A percentile compares a stretch with the other conserved stretches of the same genome.
phyloP scores from a whole-genome alignment of 2,888 invertebrate genomes.

The Metellina segmentata region DNA sequence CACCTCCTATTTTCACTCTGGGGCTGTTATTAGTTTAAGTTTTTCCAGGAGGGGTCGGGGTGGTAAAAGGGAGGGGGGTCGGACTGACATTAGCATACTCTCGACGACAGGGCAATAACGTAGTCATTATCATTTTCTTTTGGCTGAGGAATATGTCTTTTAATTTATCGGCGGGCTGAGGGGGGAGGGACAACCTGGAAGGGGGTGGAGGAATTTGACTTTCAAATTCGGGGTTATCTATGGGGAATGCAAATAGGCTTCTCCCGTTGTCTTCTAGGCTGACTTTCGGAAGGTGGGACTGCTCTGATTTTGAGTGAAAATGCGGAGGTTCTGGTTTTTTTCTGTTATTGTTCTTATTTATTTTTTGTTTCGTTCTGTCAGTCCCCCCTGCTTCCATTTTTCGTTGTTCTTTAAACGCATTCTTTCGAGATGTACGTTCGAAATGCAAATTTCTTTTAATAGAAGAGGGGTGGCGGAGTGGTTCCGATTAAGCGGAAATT shows the following conservation, averaged over 20 bases:
- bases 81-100: constrained; percentile 56
- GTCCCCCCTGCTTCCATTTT: too few relatives aligned
- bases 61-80: not conserved
- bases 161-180: constrained; percentile 58
- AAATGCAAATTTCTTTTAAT: constrained; percentile 32
- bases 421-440: constrained; percentile 6
- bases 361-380: not conserved
- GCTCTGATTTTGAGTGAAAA: not conserved
- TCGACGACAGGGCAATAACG: constrained; percentile 51
- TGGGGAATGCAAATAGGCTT: constrained; percentile 62
- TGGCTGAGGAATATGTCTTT: constrained; percentile 54
- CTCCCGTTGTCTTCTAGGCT: constrained; percentile 28
- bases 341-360: not conserved
- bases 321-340: constrained; percentile 6
- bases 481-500: constrained; percentile 39
- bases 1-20: constrained; percentile 19
- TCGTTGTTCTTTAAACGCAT: too few relatives aligned
- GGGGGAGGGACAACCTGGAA: not conserved
- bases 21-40: constrained; percentile 69
- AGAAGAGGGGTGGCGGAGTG: constrained; percentile 3
- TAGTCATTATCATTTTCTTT: constrained; percentile 71
- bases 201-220: constrained; percentile 49
- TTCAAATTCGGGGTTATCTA: constrained; percentile 62
- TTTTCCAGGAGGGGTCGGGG: constrained; percentile 5
- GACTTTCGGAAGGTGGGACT: constrained; percentile 21